These are phyloP conservation scores for Hesperophylax magnus DNA, from an alignment of 1,140 invertebrate genomes.

Conservation along the genomic window DNA sequence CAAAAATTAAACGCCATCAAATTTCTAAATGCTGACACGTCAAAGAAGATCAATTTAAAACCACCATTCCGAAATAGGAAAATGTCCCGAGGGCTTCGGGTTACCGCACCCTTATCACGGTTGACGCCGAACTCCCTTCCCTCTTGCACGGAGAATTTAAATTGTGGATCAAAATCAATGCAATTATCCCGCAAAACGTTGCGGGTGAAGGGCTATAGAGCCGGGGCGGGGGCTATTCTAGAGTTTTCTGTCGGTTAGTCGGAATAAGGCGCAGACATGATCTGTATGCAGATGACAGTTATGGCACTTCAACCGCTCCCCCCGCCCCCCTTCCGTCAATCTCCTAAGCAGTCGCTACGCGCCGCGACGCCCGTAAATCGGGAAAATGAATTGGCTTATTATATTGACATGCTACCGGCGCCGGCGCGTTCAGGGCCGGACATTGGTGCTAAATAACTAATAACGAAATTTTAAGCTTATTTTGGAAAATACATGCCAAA, in stretches of 20 bases:
- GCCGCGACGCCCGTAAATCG: constrained; percentile 21
- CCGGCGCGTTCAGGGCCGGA: neutral
- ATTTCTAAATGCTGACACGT: neutral
- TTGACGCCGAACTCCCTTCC: constrained; percentile 6
- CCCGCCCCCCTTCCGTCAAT: neutral
- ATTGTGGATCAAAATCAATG: constrained; percentile 37
- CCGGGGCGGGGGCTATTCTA: neutral
- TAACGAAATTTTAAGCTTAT: too few species aligned
- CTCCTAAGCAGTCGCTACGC: constrained; percentile 10
- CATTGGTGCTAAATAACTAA: neutral
- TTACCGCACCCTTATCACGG: neutral
- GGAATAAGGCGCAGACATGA: constrained; percentile 18
- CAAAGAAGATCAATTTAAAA: constrained; percentile 1
- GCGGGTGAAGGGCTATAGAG: neutral
- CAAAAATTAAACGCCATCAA: too few species aligned
- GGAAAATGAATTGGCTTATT: constrained; percentile 42
- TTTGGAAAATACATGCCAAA: too few species aligned
- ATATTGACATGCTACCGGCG: neutral
- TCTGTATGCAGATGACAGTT: constrained; percentile 45
- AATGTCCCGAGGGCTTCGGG: neutral
- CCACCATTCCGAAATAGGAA: neutral
- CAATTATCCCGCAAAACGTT: constrained; percentile 39
- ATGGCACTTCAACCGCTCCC: constrained; percentile 10
- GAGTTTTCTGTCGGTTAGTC: constrained; percentile 7
- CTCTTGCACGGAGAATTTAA: neutral